Conservation (phyloP, 2,797 vertebrate species). For the Sebastes goodei region DNA sequence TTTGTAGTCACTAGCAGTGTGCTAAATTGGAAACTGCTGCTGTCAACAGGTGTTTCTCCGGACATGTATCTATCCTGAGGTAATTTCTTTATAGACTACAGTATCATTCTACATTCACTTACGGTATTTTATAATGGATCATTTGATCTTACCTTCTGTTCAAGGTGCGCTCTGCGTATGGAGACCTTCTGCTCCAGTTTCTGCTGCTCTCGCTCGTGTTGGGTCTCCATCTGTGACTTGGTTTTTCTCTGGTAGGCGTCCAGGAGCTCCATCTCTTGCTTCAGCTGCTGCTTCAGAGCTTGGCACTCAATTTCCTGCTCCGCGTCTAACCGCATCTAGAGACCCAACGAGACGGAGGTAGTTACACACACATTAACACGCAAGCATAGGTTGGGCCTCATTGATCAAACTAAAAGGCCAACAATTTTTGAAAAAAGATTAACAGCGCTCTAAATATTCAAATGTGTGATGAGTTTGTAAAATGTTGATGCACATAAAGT, state of each 20-base stretch:
- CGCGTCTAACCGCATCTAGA: slow-evolving; percentile 90
- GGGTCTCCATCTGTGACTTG: slow-evolving; percentile 93
- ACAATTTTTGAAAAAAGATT: background rate
- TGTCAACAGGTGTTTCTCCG: background rate
- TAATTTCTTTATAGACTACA: background rate
- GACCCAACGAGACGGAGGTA: background rate
- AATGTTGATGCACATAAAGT: background rate
- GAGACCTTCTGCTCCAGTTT: slow-evolving; percentile 95
- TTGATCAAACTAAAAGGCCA: slow-evolving; percentile 3
- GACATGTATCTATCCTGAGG: background rate
- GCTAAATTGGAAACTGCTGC: background rate
- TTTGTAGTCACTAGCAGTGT: background rate
- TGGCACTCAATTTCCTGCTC: slow-evolving; percentile 93
- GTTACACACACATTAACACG: background rate
- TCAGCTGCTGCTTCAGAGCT: slow-evolving; percentile 83
- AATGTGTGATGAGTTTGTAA: background rate
- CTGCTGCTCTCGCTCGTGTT: slow-evolving; percentile 92
- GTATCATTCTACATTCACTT: slow-evolving; percentile 2
- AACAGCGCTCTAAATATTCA: background rate
- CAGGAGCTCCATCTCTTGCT: slow-evolving; percentile 96
- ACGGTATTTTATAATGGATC: background rate
- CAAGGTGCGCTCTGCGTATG: slow-evolving; percentile 92
- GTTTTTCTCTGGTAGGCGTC: slow-evolving; percentile 97
- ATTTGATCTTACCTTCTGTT: slow-evolving; percentile 87
- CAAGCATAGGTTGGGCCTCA: background rate